Evolutionary conservation across 2,888 invertebrate genomes (phyloP).

Genomic region (Orthosia cruda): DNA sequence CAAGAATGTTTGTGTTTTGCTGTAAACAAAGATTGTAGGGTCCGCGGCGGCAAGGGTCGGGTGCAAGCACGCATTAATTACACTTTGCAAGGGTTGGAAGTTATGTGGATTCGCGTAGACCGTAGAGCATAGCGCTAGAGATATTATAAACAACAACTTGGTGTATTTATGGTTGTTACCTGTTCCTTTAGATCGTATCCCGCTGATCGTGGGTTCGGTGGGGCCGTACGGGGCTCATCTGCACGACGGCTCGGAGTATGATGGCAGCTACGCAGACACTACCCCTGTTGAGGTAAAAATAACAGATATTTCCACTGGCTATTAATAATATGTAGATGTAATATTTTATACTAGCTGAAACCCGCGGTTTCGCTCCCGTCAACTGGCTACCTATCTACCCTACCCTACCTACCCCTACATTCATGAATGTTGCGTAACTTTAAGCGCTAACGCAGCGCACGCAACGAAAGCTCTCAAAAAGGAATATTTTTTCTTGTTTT

Average conservation of each 20-base stretch:
- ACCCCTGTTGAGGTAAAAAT: slow-evolving; percentile 91
- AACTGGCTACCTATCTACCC: no score
- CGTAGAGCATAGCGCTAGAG: slow-evolving; percentile 64
- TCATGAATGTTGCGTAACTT: no score
- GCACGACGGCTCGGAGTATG: slow-evolving; percentile 98
- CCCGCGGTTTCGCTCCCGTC: no score
- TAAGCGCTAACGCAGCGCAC: no score
- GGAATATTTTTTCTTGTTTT: no score
- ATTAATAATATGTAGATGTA: no score
- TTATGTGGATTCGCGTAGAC: slow-evolving; percentile 71
- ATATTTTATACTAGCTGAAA: no score
- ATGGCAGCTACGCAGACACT: slow-evolving; percentile 95
- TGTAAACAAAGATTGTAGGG: slow-evolving; percentile 84
- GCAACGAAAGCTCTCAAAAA: no score
- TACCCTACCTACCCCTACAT: no score
- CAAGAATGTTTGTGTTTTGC: slow-evolving; percentile 84
- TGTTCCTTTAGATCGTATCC: slow-evolving; percentile 76
- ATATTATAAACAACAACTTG: slow-evolving; percentile 55
- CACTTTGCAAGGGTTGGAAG: slow-evolving; percentile 83
- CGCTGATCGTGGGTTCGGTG: slow-evolving; percentile 96
- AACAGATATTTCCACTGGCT: neutral
- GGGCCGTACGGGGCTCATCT: slow-evolving; percentile 98
- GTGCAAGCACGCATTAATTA: slow-evolving; percentile 90
- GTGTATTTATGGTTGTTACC: slow-evolving; percentile 46
- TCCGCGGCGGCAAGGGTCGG: slow-evolving; percentile 84